Evolutionary conservation across 1,140 invertebrate genomes (phyloP), one percentile per base, ranked within the genome.

Genomic region (Nephila pilipes): DNA sequence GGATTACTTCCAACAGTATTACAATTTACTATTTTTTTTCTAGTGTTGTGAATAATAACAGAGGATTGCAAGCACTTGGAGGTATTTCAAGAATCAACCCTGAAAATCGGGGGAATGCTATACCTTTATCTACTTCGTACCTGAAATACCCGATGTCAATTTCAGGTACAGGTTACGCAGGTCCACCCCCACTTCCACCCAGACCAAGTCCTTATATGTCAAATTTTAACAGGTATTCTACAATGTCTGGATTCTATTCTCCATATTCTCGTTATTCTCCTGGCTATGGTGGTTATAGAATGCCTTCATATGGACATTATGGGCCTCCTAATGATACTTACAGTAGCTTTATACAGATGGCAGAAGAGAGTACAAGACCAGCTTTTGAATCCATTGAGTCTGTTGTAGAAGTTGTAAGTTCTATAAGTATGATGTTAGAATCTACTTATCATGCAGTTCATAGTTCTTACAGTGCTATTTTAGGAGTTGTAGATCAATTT

Each of bases 301-400:
- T 25, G 18, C 6, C 60, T 8, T 63, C 38, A 29, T 58, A n/a
- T 57, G 92, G 83, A 14, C 36, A 36, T 60, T 90, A 57, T 22
- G 93, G 89, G 55, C 20, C 14, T 16, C n/a, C 57, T 25, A 25
- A 25, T 36, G 69, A 69, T 60, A 6, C 54, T 0, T 65, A 90
- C 38, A 93, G 85, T 57, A 94, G 80, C 60, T 98, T 99, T 95
- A 97, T 98, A 90, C 97, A 98, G 95, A 96, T 98, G 94, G 98
- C 98, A 14, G 98, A 99, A 96, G 98, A 99, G 94, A 98, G 97
- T 94, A 98, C 98, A 0, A 96, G 98, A 87, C 97, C 97, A 88
- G 98, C 99, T 25, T 99, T 99, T 96, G 97, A 99, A 94, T 99
- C 98, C 22, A 98, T 99, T 94, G 98, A 99, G 96, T 97, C 98